Base-by-base conservation (phyloP, 2,888 invertebrate genomes). In the Lepetodrilus schrolli region DNA sequence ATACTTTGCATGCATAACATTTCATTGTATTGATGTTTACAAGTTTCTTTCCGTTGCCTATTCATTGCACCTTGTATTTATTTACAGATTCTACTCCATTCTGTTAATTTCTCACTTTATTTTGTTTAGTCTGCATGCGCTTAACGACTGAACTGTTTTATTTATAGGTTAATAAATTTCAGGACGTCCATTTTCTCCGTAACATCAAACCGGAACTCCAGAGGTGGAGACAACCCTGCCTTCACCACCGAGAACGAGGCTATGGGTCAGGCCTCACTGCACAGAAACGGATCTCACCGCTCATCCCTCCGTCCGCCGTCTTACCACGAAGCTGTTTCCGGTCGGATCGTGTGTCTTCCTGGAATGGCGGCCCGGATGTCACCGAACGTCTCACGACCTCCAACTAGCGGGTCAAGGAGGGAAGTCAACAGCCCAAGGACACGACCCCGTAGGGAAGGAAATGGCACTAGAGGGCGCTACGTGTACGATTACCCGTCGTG, bases 401-500 rank as follows among this genome's bases (percentile, higher is more conserved):
- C 49, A 34, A 20, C 72, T 37, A 20, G 21, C 66, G 34, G 38
- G 7, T 20, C 23, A 4, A 13, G 36, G 51, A 30, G 68, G 7
- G 43, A 49, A 17, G 37, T 34, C 49, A 66, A 50, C 50, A 66
- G 47, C 50, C 30, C 68, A n/a, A 51, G 43, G 26, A 20, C 38
- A 17, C 51, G 38, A n/a, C 10, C 37, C 13, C 8, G 21, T 10
- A n/a, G 38, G 30, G n/a, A 30, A 5, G 34, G 20, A 17, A n/a
- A 30, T n/a, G 47, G 30, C 5, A 13, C 36, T 5, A 30, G 69
- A 10, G 66, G 49, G 2, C 66, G 76, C 4, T 76, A 76, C 69
- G 76, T 37, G 4, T 68, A 73, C 43, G 74, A 76, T 26, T 76
- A 76, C 68, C 76, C 76, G 2, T 73, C 76, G 20, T 76, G 76